These are phyloP conservation scores for Gallinago media DNA, from an alignment of 2,113 vertebrate species.

Conservation along the genomic window DNA sequence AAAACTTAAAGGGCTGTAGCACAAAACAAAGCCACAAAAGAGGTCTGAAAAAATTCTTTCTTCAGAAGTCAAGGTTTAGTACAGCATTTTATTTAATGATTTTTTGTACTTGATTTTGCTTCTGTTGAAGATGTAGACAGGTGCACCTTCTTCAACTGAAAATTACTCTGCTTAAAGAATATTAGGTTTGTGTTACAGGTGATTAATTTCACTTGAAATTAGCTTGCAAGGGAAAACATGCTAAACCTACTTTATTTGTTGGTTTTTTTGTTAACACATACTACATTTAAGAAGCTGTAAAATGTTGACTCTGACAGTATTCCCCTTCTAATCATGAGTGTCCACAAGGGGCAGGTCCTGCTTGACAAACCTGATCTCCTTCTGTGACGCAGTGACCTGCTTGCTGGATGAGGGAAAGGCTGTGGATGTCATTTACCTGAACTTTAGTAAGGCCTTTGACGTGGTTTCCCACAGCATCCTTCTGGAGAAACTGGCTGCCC, in stretches of 20 bases:
- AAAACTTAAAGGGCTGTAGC: constrained; percentile 85
- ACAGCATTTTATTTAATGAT: constrained; percentile 69
- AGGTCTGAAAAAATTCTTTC: constrained; percentile 81
- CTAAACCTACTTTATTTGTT: constrained; percentile 53
- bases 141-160: constrained; percentile 82
- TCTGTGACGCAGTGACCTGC: no score
- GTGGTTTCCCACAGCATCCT: no score
- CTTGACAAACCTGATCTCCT: no score
- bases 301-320: constrained; percentile 7
- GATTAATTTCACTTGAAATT: constrained; percentile 70
- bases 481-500: no score
- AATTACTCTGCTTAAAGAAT: constrained; percentile 75
- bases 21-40: constrained; percentile 89
- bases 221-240: constrained; percentile 66
- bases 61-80: constrained; percentile 80
- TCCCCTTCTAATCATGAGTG: constrained; percentile 1
- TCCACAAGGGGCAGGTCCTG: no score
- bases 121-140: constrained; percentile 86
- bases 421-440: no score
- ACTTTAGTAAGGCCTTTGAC: no score
- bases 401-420: no score
- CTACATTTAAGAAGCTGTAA: constrained; percentile 1
- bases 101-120: constrained; percentile 81
- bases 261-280: constrained; percentile 9
- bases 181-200: constrained; percentile 69